Base-by-base conservation (phyloP, 2,888 invertebrate species). In the Ethmia dodecea region DNA sequence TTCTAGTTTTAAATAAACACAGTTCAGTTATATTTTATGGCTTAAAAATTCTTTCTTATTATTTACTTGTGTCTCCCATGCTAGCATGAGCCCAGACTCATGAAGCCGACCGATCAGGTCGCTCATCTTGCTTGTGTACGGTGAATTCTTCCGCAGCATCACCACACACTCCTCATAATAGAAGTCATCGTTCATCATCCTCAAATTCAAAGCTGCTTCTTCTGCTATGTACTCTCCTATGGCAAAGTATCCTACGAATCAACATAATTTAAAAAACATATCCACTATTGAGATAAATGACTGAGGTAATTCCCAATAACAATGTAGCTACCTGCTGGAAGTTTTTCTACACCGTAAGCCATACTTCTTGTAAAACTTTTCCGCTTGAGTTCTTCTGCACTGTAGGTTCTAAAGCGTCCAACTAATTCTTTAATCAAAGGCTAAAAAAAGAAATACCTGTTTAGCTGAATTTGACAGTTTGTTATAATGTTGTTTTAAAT, bases 211-310 rank as follows among this genome's bases (percentile, higher is more conserved):
- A 6, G 90, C 78, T 0, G 88, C 84, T 39, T 89, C 83, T 47
- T 86, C 74, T 0, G 89, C 88, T 43, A 92, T 77, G 49, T 91
- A 92, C 14, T 89, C 88, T 3, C 89, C 91, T 37, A 92, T 88
- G 0, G 92, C 91, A 66, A 88, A 92, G 49, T 89, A 87, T 12
- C 91, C 92, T 91, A n/a, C n/a, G n/a, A n/a, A n/a, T n/a, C n/a
- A n/a, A n/a, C n/a, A n/a, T n/a, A n/a, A 1, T 2, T 2, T 18
- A 18, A 18, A 8, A 8, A 18, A 18, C 9, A 2, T 9, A 2
- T 5, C 18, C 6, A 18, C 2, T 1, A 8, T 18, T 2, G 5
- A 9, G 18, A 9, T 9, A 18, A 18, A 18, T 9, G 9, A 18
- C 2, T 2, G 18, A 18, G 8, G n/a, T 22, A 8, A 22, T 9